phyloP scores from a whole-genome alignment of 2,888 invertebrate genomes.

The Pyrrhosoma nymphula region DNA sequence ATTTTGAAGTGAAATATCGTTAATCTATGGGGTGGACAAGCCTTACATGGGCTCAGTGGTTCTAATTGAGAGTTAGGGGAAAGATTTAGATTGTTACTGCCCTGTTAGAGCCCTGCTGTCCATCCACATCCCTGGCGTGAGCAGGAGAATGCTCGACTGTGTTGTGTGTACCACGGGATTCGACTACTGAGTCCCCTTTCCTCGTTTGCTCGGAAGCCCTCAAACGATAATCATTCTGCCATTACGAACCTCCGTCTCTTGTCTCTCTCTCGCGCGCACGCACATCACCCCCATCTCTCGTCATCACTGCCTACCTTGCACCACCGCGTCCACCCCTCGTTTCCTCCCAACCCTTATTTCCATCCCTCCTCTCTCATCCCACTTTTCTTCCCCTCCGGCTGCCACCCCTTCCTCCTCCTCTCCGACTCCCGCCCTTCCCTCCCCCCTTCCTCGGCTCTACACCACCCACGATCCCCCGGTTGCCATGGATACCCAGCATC shows the following conservation, averaged over 20 bases:
- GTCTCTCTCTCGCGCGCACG: not conserved
- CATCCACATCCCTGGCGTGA: not conserved
- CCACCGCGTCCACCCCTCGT: not conserved
- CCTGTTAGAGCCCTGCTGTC: not conserved
- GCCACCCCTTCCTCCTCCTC: not conserved
- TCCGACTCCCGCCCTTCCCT: too few relatives aligned
- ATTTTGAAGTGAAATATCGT: too few relatives aligned
- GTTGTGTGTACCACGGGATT: constrained; percentile 9
- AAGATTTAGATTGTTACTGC: not conserved
- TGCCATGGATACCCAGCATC: constrained; percentile 61
- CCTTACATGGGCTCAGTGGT: not conserved
- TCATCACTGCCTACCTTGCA: not conserved
- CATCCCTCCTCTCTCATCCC: not conserved
- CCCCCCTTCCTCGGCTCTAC: not conserved
- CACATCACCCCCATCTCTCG: not conserved
- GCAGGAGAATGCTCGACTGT: not conserved
- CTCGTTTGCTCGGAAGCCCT: constrained; percentile 60
- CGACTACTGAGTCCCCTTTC: constrained; percentile 46
- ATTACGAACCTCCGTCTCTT: constrained; percentile 14
- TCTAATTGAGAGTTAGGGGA: not conserved
- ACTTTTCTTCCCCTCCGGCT: not conserved
- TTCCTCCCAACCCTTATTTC: not conserved
- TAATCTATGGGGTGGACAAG: not conserved
- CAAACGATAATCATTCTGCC: constrained; percentile 60
- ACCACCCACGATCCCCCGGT: not conserved